These are phyloP conservation scores for Volucella bombylans DNA, from an alignment of 2,888 invertebrate species.

Conservation along the genomic window DNA sequence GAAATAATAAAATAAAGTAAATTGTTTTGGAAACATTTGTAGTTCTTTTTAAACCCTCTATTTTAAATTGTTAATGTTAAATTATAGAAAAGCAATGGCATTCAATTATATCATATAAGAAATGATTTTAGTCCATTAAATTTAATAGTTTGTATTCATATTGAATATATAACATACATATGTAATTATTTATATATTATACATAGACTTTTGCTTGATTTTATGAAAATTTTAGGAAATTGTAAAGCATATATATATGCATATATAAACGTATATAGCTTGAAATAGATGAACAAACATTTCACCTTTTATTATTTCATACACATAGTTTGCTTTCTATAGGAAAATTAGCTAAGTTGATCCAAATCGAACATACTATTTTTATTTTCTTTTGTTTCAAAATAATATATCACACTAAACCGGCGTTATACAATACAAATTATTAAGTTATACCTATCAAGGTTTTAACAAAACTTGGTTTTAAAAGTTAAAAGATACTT, in stretches of 20 bases:
- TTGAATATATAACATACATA: conserved; percentile 37
- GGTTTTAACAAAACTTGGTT: too few species aligned
- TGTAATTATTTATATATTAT: conserved; percentile 2
- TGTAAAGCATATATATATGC: not conserved
- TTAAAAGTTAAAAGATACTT: not conserved
- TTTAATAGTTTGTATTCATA: conserved; percentile 43
- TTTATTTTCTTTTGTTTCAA: too few species aligned
- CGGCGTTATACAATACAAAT: too few species aligned
- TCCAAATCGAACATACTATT: too few species aligned
- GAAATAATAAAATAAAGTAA: not conserved
- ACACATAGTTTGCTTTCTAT: too few species aligned
- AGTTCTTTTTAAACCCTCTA: not conserved
- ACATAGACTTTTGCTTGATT: not conserved
- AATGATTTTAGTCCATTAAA: not conserved
- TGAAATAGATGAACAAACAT: too few species aligned
- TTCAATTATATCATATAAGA: conserved; percentile 4
- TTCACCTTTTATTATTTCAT: too few species aligned
- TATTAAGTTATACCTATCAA: too few species aligned
- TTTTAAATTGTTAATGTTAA: conserved; percentile 12
- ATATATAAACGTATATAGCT: too few species aligned
- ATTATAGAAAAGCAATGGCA: not conserved
- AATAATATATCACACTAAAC: too few species aligned
- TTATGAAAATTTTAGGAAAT: not conserved
- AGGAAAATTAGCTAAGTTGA: too few species aligned
- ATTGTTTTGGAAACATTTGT: not conserved